A percentile compares a stretch with the other conserved stretches of the same genome.
These are phyloP conservation scores for Mirza zaza DNA, from an alignment of 2,113 vertebrate genomes.

Conservation along the genomic window DNA sequence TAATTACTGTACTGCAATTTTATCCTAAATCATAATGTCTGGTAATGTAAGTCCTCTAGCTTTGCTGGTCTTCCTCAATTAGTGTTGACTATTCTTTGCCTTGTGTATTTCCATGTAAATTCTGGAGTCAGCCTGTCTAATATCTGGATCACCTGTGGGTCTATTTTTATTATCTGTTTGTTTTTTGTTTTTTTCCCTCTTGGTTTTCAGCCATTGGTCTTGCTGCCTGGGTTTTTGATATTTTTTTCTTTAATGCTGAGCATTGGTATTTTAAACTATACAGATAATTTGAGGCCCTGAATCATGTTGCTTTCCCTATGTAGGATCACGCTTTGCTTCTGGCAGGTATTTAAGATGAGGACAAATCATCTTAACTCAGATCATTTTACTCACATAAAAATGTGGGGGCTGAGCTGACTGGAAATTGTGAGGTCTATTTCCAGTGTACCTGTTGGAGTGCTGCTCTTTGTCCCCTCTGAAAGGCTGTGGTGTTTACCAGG, in stretches of 20 bases:
- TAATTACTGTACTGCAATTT: not conserved
- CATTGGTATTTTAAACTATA: not conserved
- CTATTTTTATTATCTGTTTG: not conserved
- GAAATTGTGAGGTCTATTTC: not conserved
- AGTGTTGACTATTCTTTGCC: not conserved
- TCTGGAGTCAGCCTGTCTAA: not conserved
- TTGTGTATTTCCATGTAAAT: not conserved
- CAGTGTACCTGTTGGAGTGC: not conserved
- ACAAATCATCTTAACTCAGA: not conserved
- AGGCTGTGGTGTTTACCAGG: not conserved
- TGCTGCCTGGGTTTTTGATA: not conserved
- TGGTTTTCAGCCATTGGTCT: not conserved
- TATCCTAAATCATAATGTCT: not conserved
- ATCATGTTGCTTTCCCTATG: not conserved
- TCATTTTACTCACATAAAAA: not conserved
- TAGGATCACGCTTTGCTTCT: not conserved
- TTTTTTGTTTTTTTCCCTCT: not conserved
- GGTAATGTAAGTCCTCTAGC: not conserved
- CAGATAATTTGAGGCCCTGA: not conserved
- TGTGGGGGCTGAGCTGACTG: not conserved
- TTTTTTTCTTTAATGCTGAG: not conserved
- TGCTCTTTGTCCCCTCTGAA: not conserved
- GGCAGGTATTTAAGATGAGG: not conserved
- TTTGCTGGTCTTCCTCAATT: not conserved
- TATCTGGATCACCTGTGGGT: not conserved